phyloP scores from a whole-genome alignment of 2,797 vertebrate genomes.

The Propithecus perrieri region DNA sequence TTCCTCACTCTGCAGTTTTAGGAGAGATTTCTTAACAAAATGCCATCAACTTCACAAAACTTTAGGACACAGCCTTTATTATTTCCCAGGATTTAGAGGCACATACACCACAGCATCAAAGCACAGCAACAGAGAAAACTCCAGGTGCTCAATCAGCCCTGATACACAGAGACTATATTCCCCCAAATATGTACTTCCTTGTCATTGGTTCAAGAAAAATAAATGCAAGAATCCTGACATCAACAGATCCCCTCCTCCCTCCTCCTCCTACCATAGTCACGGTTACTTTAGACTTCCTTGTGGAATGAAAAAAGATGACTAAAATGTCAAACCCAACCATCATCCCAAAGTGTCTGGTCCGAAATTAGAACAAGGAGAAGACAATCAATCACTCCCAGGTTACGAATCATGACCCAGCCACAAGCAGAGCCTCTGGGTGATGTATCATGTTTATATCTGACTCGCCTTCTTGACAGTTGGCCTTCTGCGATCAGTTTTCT shows the following conservation, averaged over 20 bases:
- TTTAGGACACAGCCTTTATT: neutral
- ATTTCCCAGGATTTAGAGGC: neutral
- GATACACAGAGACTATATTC: neutral
- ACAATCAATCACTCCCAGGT: slow-evolving; percentile 69
- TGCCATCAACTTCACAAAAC: neutral
- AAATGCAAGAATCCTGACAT: neutral
- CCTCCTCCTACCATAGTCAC: neutral
- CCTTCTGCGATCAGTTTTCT: slow-evolving; percentile 71
- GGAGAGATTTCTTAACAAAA: neutral
- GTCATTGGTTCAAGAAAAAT: slow-evolving; percentile 34
- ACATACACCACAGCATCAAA: neutral
- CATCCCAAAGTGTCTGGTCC: neutral
- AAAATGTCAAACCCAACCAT: slow-evolving; percentile 16
- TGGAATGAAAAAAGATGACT: neutral
- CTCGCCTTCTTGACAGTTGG: slow-evolving; percentile 63
- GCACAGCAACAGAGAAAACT: neutral
- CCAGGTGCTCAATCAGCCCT: neutral
- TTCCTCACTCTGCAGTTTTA: neutral
- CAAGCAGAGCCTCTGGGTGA: slow-evolving; percentile 52
- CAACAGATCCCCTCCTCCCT: neutral
- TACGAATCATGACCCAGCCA: slow-evolving; percentile 61
- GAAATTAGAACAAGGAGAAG: slow-evolving; percentile 45
- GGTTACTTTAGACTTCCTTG: neutral
- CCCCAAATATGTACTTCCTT: neutral
- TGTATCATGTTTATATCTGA: slow-evolving; percentile 57